Evolutionary conservation across 1,140 invertebrate species (phyloP), one percentile per base, ranked within the genome.

Genomic region (Bombus pyrosoma): DNA sequence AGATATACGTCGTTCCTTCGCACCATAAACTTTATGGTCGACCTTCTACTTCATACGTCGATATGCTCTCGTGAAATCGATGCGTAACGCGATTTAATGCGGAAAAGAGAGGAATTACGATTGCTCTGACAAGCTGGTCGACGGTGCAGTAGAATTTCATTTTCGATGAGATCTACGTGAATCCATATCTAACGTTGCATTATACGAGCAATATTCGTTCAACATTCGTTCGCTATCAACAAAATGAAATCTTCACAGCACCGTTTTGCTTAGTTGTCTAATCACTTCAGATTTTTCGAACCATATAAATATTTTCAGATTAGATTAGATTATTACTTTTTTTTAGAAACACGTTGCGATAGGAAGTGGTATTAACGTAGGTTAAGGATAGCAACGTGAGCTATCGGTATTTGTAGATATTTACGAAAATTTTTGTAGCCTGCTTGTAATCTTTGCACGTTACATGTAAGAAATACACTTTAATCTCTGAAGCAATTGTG

Each of bases 21-120:
- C 41, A 32, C 34, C 64, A 18, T 79, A 79, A 79, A 79, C n/a
- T 79, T 79, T 79, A 79, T 37, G 18, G 1, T 13, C 8, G 64
- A 79, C n/a, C 47, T 77, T 47, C n/a, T 15, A 34, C n/a, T 68
- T 47, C 15, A 34, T 47, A 47, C 64, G 25, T n/a, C 12, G 8
- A 41, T 59, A 39, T 47, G 59, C n/a, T 15, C 77, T 68, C 64
- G 41, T 34, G 8, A 34, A 28, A 47, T 79, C 62, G 32, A 68
- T 53, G 43, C 62, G 77, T 68, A 79, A 79, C 39, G 39, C n/a
- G 62, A 28, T 68, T 79, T 68, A 68, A 68, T 25, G 3, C 18
- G 18, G 25, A 10, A 10, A 66, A 34, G 4, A 32, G 25, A 12
- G 25, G 8, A 78, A 64, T 66, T 66, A 57, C 18, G 15, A 34